phyloP scores from a whole-genome alignment of 2,888 invertebrate species.

The Macrosiphum euphorbiae region DNA sequence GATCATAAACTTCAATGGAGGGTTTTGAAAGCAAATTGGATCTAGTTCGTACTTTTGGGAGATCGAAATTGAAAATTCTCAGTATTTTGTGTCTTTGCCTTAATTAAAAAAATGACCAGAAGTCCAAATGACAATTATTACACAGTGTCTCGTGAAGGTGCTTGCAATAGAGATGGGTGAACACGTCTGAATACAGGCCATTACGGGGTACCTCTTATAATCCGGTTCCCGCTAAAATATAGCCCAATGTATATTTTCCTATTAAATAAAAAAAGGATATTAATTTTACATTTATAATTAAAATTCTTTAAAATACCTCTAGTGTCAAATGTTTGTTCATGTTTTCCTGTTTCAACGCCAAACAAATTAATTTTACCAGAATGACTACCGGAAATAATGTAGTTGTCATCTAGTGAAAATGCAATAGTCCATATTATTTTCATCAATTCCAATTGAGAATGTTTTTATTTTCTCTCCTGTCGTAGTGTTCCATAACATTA shows the following conservation, averaged over 20 bases:
- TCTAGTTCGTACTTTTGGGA: too few species aligned
- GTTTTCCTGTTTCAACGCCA: constrained; percentile 88
- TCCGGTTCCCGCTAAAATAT: too few species aligned
- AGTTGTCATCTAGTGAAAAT: constrained; percentile 95
- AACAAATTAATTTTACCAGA: constrained; percentile 95
- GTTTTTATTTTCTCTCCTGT: constrained; percentile 87
- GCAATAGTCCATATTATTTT: constrained; percentile 97
- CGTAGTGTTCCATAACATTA: constrained; percentile 92
- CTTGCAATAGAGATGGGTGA: too few species aligned
- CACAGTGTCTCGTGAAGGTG: too few species aligned
- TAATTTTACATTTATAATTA: background rate
- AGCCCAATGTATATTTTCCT: constrained; percentile 92
- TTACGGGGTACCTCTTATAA: too few species aligned
- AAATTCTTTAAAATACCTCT: constrained; percentile 73
- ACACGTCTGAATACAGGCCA: too few species aligned
- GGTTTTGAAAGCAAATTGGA: too few species aligned
- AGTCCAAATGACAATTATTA: too few species aligned
- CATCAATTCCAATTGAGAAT: constrained; percentile 91
- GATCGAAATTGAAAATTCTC: too few species aligned
- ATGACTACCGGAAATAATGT: constrained; percentile 93
- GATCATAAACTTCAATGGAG: too few species aligned
- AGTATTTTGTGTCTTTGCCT: too few species aligned
- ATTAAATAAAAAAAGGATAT: constrained; percentile 1
- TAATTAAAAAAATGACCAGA: too few species aligned
- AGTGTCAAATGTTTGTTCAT: constrained; percentile 91